Conservation (phyloP, 2,888 invertebrate species). For the Rhamnusium bicolor region DNA sequence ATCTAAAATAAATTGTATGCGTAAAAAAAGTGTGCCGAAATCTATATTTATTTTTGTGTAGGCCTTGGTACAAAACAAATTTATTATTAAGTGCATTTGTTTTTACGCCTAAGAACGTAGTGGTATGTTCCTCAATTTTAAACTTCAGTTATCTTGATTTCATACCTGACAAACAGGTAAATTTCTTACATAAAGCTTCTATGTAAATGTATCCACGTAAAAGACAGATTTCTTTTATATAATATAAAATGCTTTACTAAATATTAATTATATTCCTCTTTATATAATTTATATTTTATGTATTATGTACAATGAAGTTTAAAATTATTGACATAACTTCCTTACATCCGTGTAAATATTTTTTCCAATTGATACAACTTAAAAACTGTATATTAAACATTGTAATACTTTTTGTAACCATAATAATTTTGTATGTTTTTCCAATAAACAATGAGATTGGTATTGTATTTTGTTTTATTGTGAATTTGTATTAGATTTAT, state of each 20-base stretch:
- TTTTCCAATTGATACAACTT: conserved; percentile 26
- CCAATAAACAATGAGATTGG: conserved; percentile 55
- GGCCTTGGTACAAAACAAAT: background rate
- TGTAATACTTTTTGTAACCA: conserved; percentile 50
- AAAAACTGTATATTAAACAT: conserved; percentile 41
- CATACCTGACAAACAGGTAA: background rate
- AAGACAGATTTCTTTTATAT: conserved; percentile 20
- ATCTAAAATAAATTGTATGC: conserved; percentile 14
- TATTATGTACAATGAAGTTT: conserved; percentile 23
- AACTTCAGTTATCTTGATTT: conserved; percentile 1
- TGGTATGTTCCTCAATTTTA: conserved; percentile 23
- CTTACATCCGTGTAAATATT: conserved; percentile 27
- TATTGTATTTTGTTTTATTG: conserved; percentile 54
- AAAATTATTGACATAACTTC: conserved; percentile 23
- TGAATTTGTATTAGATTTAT: conserved; percentile 56
- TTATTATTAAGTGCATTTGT: background rate
- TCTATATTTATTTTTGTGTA: background rate
- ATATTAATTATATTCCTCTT: background rate
- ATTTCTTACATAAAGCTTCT: background rate
- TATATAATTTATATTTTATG: background rate
- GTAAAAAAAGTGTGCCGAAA: background rate
- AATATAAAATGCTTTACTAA: conserved; percentile 6
- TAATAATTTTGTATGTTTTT: conserved; percentile 52
- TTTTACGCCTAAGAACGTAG: conserved; percentile 1
- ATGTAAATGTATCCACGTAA: conserved; percentile 12